Evolutionary conservation across 2,113 vertebrate species (phyloP).

Genomic region (Psilopsiagon aurifrons): DNA sequence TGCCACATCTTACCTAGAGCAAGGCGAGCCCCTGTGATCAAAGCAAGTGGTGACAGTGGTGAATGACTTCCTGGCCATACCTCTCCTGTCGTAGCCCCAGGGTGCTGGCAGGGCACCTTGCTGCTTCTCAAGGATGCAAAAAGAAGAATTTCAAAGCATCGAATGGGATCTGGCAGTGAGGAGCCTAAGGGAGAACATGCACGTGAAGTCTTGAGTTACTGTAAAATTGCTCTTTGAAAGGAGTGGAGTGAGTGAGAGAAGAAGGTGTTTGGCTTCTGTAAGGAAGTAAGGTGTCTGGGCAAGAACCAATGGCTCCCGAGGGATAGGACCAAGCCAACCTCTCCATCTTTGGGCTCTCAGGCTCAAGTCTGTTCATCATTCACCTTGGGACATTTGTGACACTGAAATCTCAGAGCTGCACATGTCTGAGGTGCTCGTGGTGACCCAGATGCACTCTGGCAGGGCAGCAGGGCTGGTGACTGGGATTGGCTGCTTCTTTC

Average conservation of each 20-base stretch:
- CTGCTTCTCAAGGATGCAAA: background rate
- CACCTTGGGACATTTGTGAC: accelerated
- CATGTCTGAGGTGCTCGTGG: accelerated
- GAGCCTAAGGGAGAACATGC: background rate
- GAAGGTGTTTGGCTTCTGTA: background rate
- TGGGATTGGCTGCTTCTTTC: background rate
- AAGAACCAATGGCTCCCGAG: background rate
- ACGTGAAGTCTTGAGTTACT: background rate
- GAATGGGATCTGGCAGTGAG: background rate
- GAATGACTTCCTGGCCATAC: background rate
- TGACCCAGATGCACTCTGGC: background rate
- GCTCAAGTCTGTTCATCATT: background rate
- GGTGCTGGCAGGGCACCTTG: background rate
- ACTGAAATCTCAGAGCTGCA: background rate
- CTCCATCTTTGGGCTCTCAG: background rate
- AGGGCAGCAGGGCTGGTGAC: background rate
- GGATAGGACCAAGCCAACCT: background rate
- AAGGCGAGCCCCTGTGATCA: background rate
- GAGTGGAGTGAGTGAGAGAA: background rate
- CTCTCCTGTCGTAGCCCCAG: background rate
- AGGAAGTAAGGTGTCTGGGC: background rate
- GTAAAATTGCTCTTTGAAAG: background rate
- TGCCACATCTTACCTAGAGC: background rate
- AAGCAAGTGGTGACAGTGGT: background rate
- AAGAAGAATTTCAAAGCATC: background rate